phyloP scores from a whole-genome alignment of 2,888 invertebrate genomes.

The Lymantria dispar region DNA sequence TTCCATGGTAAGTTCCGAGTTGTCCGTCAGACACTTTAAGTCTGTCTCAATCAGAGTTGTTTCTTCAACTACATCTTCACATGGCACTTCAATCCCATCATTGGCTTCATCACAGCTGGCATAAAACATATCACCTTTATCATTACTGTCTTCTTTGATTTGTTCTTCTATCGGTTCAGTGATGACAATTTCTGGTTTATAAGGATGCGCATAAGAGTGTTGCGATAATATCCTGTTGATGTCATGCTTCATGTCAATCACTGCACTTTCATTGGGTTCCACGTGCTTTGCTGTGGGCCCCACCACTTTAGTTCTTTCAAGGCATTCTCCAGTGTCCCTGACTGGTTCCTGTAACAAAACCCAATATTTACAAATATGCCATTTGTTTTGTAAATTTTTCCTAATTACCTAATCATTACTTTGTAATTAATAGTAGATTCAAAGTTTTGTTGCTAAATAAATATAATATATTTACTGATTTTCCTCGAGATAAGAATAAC shows the following conservation, averaged over 20 bases:
- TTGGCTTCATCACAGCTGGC: conserved; percentile 88
- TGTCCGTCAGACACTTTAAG: conserved; percentile 47
- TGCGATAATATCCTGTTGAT: conserved; percentile 74
- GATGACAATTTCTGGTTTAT: conserved; percentile 47
- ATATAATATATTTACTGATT: too few species aligned
- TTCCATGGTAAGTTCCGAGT: conserved; percentile 51
- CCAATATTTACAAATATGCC: neutral
- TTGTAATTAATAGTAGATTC: too few species aligned
- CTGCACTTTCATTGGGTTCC: conserved; percentile 88
- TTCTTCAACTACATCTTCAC: conserved; percentile 75
- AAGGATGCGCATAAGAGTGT: conserved; percentile 79
- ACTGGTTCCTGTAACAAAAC: conserved; percentile 56
- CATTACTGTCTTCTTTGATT: conserved; percentile 58
- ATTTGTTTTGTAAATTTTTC: too few species aligned
- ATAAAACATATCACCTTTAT: conserved; percentile 85
- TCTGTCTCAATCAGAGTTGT: conserved; percentile 56
- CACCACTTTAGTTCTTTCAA: conserved; percentile 89
- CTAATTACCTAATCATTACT: too few species aligned
- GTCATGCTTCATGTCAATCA: conserved; percentile 74
- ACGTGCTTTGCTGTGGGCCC: conserved; percentile 92
- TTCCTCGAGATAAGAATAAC: too few species aligned
- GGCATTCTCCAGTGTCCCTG: conserved; percentile 62
- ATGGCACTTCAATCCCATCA: conserved; percentile 87
- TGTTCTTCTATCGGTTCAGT: conserved; percentile 38
- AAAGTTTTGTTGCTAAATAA: too few species aligned